Evolutionary conservation across 2,888 invertebrate species (phyloP), one percentile per base, ranked within the genome.

Genomic region (Agriopis aurantiaria): DNA sequence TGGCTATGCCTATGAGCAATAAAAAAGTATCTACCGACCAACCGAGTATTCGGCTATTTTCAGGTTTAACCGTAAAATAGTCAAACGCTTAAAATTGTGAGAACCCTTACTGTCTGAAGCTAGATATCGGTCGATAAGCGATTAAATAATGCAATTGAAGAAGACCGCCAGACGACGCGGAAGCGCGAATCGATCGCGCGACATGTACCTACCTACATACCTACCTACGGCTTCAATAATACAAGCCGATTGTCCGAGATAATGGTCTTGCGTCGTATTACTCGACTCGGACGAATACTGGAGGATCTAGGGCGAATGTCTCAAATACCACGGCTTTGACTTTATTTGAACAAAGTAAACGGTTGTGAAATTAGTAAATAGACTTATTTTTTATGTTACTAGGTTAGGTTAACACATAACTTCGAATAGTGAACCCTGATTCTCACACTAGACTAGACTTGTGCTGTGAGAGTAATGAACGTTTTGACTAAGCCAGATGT

Each of bases 121-220:
- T 68, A 75, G 66, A 75, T 73, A 78, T 75, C 67, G 80, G 67
- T 82, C 77, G 80, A 75, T 82, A 79, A 76, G 72, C 81, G 80
- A 82, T 83, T 83, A 83, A 86, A 87, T 86, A 83, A 85, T 81
- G 78, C 81, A 81, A 81, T 77, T 75, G 77, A 80, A 79, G 78
- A 79, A 72, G 75, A 70, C 69, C 68, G 68, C 67, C 61, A 69
- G 68, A 73, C 77, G 78, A 75, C 71, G 75, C 74, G 78, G 78
- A 78, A 78, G 78, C 76, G 69, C 68, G 70, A 70, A 83, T 80
- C 81, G 80, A 83, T 81, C 72, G 72, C 67, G 73, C 67, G 66
- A 66, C 61, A 40, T 12, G 8, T 8, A 55, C n/a, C 17, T 3
- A 23, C 40, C 43, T 3, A 14, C 43, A 3, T 8, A 55, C n/a